Evolutionary conservation across 2,113 vertebrate genomes (phyloP).

Genomic region (Rhinichthys klamathensis): DNA sequence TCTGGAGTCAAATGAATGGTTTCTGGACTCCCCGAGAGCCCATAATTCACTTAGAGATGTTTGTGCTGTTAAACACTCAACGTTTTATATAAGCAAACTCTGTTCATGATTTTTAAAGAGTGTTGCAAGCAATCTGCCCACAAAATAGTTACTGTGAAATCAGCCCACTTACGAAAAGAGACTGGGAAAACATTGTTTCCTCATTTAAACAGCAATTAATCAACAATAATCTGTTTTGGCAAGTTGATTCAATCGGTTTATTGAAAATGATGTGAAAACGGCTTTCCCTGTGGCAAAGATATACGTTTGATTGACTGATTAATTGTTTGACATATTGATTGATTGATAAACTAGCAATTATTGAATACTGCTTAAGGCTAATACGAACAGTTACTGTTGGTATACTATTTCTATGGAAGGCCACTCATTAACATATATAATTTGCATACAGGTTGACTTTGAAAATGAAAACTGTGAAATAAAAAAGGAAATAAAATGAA

Average conservation of each 20-base stretch:
- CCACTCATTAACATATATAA: no score
- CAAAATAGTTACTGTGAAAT: neutral
- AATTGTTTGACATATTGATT: neutral
- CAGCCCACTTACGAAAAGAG: neutral
- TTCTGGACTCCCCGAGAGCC: constrained; percentile 9
- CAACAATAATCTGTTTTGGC: neutral
- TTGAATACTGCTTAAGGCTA: neutral
- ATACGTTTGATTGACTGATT: neutral
- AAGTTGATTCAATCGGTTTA: neutral
- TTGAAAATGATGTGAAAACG: neutral
- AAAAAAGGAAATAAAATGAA: no score
- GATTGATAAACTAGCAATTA: neutral
- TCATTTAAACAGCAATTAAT: neutral
- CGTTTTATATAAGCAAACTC: neutral
- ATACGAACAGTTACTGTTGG: neutral
- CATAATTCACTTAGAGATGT: constrained; percentile 25
- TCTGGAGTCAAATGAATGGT: constrained; percentile 25
- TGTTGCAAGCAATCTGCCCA: neutral
- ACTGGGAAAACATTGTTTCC: neutral
- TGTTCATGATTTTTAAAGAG: neutral
- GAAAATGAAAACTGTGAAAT: neutral
- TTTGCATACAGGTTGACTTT: no score
- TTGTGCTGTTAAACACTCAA: constrained; percentile 18
- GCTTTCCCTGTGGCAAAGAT: neutral
- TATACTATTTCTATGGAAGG: neutral